A percentile compares a stretch with the other conserved stretches of the same genome.
These are phyloP conservation scores for Myripristis murdjan DNA, from an alignment of 2,797 vertebrate genomes.

Conservation along the genomic window DNA sequence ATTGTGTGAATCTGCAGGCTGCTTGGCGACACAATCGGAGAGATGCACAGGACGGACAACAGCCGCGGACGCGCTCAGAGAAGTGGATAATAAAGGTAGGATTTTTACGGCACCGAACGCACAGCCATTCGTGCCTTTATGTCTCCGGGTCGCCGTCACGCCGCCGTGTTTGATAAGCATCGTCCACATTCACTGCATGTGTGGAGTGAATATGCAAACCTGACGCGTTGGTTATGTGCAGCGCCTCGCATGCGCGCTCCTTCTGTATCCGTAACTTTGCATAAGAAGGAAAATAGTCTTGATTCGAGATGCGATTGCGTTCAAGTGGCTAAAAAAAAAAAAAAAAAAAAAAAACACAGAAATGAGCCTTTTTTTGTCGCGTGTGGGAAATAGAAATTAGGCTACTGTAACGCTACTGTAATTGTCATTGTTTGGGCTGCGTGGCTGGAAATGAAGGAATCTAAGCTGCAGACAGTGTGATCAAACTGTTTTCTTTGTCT, in stretches of 20 bases:
- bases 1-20: slow-evolving; percentile 78
- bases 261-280: slow-evolving; percentile 57
- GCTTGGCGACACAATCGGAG: slow-evolving; percentile 75
- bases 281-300: not conserved
- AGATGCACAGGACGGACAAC: slow-evolving; percentile 76
- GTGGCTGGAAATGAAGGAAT: not conserved
- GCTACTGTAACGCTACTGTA: not conserved
- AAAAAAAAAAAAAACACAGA: too few species aligned
- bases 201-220: slow-evolving; percentile 41
- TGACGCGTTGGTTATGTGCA: slow-evolving; percentile 20
- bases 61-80: slow-evolving; percentile 69
- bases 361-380: slow-evolving; percentile 8
- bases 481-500: slow-evolving; percentile 1
- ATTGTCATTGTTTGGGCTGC: slow-evolving; percentile 7
- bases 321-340: slow-evolving; percentile 21
- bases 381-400: too few species aligned
- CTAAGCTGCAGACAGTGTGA: not conserved
- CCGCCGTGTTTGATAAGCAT: slow-evolving; percentile 24
- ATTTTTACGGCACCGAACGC: not conserved
- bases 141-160: not conserved
- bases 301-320: not conserved
- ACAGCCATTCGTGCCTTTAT: not conserved
- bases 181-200: slow-evolving; percentile 23
- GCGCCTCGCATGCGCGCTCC: slow-evolving; percentile 32
- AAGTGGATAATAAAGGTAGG: slow-evolving; percentile 71